phyloP scores from a whole-genome alignment of 2,888 invertebrate genomes.

The Cinara cedri region DNA sequence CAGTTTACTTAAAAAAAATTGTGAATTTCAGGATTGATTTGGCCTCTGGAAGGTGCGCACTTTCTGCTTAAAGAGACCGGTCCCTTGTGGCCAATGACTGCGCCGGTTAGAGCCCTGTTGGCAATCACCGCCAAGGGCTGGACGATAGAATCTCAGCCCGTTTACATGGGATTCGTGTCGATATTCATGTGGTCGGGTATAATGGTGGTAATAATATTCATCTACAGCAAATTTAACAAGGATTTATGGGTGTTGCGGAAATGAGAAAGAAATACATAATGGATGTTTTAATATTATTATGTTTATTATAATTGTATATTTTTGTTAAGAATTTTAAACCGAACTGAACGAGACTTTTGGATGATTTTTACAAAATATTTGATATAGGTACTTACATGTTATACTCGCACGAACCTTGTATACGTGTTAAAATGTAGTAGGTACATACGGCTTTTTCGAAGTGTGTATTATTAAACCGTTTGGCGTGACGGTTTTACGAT shows the following conservation, averaged over 20 bases:
- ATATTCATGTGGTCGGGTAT: slow-evolving; percentile 42
- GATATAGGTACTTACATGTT: no score
- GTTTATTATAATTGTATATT: no score
- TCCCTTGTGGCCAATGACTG: slow-evolving; percentile 45
- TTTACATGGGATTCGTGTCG: slow-evolving; percentile 37
- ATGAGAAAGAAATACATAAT: not conserved
- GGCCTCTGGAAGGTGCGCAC: slow-evolving; percentile 57
- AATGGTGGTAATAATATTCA: slow-evolving; percentile 22
- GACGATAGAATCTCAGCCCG: slow-evolving; percentile 37
- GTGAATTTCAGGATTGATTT: slow-evolving; percentile 46
- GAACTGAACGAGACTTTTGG: no score
- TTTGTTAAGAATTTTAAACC: no score
- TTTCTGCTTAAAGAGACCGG: slow-evolving; percentile 24
- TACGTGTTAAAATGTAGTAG: no score
- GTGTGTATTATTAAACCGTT: no score
- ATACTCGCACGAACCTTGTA: no score
- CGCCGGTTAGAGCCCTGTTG: slow-evolving; percentile 42
- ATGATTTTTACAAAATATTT: no score
- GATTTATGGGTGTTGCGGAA: slow-evolving; percentile 42
- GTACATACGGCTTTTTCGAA: no score
- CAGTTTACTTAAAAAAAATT: no score
- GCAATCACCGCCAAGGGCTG: slow-evolving; percentile 56
- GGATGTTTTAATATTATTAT: not conserved
- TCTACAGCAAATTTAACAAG: slow-evolving; percentile 26
- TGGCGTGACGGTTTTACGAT: no score